A percentile compares a stretch with the other conserved stretches of the same genome.
Conservation (phyloP, 1,140 invertebrate species). For the Drosophila serrata region DNA sequence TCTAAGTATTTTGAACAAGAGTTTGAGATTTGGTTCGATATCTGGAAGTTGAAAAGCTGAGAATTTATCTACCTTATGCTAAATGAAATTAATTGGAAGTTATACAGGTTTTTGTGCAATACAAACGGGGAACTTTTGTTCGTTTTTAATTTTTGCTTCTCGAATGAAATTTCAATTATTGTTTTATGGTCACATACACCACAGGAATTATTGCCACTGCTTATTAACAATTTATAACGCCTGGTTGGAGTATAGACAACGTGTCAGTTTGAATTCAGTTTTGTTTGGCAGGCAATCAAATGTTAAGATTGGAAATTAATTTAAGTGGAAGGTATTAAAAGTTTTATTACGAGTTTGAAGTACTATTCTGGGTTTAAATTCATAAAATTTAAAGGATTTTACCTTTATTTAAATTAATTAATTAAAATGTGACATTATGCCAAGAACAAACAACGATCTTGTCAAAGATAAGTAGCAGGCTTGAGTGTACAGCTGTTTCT, state of each 20-base stretch:
- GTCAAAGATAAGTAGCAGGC: too few species aligned
- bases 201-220: conserved; percentile 9
- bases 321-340: not conserved
- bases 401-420: too few species aligned
- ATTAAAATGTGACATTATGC: too few species aligned
- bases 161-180: conserved; percentile 20
- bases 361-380: too few species aligned
- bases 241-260: conserved; percentile 8
- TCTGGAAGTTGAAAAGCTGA: conserved; percentile 12
- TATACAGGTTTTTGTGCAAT: conserved; percentile 49
- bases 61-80: conserved; percentile 33
- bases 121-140: conserved; percentile 4
- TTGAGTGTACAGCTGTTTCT: too few species aligned
- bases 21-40: not conserved
- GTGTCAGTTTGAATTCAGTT: conserved; percentile 14
- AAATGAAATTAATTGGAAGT: conserved; percentile 51
- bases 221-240: conserved; percentile 16
- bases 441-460: too few species aligned
- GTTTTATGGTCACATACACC: conserved; percentile 14
- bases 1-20: not conserved
- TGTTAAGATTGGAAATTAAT: not conserved
- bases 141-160: conserved; percentile 7
- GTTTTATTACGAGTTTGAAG: not conserved
- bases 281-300: not conserved
- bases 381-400: too few species aligned